Evolutionary conservation across 2,797 vertebrate species (phyloP).

Genomic region (Myiotriccus ornatus): DNA sequence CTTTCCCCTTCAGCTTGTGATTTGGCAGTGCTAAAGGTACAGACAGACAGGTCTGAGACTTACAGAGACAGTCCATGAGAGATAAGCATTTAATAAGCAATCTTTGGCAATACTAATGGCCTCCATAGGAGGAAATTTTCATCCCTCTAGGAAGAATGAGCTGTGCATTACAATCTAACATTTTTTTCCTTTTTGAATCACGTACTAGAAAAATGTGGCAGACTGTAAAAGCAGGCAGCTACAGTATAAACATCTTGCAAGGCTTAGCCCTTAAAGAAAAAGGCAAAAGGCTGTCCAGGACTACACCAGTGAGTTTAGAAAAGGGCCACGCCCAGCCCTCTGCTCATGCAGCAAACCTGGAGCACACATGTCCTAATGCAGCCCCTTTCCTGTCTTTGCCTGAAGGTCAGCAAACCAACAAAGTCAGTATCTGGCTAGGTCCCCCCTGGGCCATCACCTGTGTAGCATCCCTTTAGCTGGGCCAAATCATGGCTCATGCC

Average conservation of each 20-base stretch:
- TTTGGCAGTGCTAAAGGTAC: not conserved
- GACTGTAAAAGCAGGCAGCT: not conserved
- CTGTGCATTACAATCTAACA: not conserved
- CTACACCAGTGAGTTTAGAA: not conserved
- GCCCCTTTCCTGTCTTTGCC: not conserved
- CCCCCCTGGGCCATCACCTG: not conserved
- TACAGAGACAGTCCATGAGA: not conserved
- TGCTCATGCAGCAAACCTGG: not conserved
- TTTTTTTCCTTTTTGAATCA: not conserved
- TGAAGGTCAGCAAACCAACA: not conserved
- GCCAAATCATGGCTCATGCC: not conserved
- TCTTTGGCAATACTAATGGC: not conserved
- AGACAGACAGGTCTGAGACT: not conserved
- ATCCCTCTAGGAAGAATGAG: not conserved
- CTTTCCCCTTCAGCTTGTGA: not conserved
- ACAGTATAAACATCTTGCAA: not conserved
- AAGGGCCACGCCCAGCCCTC: not conserved
- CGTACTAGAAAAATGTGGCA: not conserved
- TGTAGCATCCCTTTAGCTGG: not conserved
- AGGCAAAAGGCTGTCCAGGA: not conserved
- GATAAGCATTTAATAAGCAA: not conserved
- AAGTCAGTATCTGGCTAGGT: not conserved
- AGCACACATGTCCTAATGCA: not conserved
- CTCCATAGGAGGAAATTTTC: not conserved
- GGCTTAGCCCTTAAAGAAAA: not conserved